Evolutionary conservation across 2,888 invertebrate genomes (phyloP), one percentile per base, ranked within the genome.

Genomic region (Pammene fasciana): DNA sequence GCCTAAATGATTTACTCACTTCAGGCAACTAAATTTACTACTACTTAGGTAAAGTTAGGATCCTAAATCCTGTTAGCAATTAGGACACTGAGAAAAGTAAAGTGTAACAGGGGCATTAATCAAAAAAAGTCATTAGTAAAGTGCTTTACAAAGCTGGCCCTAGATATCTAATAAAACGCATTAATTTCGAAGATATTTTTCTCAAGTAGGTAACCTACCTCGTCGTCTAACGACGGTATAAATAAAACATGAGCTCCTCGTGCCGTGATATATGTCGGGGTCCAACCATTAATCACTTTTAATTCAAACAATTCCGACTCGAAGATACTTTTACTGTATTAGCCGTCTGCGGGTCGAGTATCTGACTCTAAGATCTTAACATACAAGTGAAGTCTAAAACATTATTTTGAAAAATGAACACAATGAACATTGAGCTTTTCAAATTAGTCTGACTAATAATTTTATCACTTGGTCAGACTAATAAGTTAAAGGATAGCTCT

Each of bases 231-330:
- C 57, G 57, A 59, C 13, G 57, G 18, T 14, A 43, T 56, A 64
- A 57, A 68, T 64, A 64, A 64, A 72, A 59, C 66, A 59, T 71
- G 65, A 71, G 57, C 67, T 26, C 70, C 50, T 67, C 70, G 68
- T 59, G 68, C 73, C 72, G 76, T 81, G 77, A 84, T 82, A 82
- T 82, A 83, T 81, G 79, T 75, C 72, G 67, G 68, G 77, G 34
- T 71, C 66, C 45, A 45, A 52, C 61, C 72, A 78, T 79, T 75
- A 74, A 79, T 78, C 77, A 79, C 73, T 52, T 73, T 66, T 72
- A 73, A 75, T 76, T 77, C 73, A 72, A 75, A 60, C 62, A 62
- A 59, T 18, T 38, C 62, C 62, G 62, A 52, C 62, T 62, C 62
- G 41, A 62, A 62, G 61, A 62, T 62, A 52, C 62, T 50, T 62